Evolutionary conservation across 2,888 invertebrate species (phyloP).

Genomic region (Formica aserva): DNA sequence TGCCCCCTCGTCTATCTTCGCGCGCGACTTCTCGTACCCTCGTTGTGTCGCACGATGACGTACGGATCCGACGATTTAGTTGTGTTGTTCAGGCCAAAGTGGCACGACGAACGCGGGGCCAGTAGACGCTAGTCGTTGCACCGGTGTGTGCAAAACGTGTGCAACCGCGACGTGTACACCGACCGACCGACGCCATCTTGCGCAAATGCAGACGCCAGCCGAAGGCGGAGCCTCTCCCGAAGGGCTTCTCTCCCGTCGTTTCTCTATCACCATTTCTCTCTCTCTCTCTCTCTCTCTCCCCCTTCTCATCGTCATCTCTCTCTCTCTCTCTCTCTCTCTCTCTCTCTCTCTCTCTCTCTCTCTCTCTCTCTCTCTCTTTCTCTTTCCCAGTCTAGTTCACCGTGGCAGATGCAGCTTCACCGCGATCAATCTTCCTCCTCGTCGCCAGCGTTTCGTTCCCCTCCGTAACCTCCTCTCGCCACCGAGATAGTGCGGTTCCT

Average conservation of each 20-base stretch:
- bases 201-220: slow-evolving; percentile 83
- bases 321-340: too few relatives aligned
- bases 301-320: not conserved
- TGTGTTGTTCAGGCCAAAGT: slow-evolving; percentile 32
- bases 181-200: slow-evolving; percentile 84
- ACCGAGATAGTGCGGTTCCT: slow-evolving; percentile 1
- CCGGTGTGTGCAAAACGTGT: slow-evolving; percentile 70
- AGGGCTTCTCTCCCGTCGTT: slow-evolving; percentile 69
- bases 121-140: slow-evolving; percentile 34
- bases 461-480: slow-evolving; percentile 16
- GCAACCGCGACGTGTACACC: slow-evolving; percentile 57
- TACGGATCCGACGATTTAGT: slow-evolving; percentile 15
- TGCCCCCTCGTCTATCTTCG: not conserved
- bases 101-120: slow-evolving; percentile 49
- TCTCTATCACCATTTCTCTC: slow-evolving; percentile 34
- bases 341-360: slow-evolving; percentile 21
- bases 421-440: slow-evolving; percentile 73
- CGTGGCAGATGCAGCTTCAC: slow-evolving; percentile 73
- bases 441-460: slow-evolving; percentile 53
- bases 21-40: slow-evolving; percentile 1
- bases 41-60: slow-evolving; percentile 17
- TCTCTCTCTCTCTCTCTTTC: slow-evolving; percentile 29
- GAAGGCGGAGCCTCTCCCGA: slow-evolving; percentile 84
- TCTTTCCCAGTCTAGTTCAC: slow-evolving; percentile 36
- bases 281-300: slow-evolving; percentile 30